phyloP scores from a whole-genome alignment of 1,140 invertebrate genomes.

The Daktulosphaira vitifoliae region DNA sequence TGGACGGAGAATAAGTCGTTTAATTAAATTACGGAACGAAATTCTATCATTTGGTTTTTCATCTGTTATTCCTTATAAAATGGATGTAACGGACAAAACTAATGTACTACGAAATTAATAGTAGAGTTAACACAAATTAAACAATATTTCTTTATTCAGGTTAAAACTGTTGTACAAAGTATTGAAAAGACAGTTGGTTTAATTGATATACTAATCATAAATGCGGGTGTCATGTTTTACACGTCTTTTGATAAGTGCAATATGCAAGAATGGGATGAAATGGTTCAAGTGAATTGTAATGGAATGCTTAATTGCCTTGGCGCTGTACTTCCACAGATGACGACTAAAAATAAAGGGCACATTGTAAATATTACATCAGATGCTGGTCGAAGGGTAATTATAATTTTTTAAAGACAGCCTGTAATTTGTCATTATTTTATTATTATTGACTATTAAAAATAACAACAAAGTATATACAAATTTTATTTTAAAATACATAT shows the following conservation, averaged over 20 bases:
- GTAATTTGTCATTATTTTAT: neutral
- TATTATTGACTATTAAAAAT: neutral
- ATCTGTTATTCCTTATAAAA: conserved; percentile 34
- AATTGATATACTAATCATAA: conserved; percentile 39
- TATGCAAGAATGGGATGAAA: conserved; percentile 38
- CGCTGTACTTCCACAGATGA: conserved; percentile 38
- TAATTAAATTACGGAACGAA: conserved; percentile 34
- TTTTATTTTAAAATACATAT: conserved; percentile 3
- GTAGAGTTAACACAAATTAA: neutral
- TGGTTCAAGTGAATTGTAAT: conserved; percentile 38
- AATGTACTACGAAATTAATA: conserved; percentile 35
- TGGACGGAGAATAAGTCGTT: conserved; percentile 36
- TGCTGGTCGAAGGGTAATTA: conserved; percentile 37
- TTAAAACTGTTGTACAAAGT: conserved; percentile 33
- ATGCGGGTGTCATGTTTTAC: conserved; percentile 40
- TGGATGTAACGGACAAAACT: conserved; percentile 37
- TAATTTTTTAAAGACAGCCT: neutral
- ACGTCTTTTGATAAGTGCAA: conserved; percentile 37
- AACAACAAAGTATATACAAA: neutral
- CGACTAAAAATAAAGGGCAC: conserved; percentile 36
- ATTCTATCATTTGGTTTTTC: neutral
- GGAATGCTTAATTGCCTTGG: conserved; percentile 39
- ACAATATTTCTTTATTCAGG: conserved; percentile 31
- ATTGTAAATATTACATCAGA: conserved; percentile 40
- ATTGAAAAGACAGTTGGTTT: conserved; percentile 36